phyloP scores from a whole-genome alignment of 2,113 vertebrate species.

The Amphilophus citrinellus region DNA sequence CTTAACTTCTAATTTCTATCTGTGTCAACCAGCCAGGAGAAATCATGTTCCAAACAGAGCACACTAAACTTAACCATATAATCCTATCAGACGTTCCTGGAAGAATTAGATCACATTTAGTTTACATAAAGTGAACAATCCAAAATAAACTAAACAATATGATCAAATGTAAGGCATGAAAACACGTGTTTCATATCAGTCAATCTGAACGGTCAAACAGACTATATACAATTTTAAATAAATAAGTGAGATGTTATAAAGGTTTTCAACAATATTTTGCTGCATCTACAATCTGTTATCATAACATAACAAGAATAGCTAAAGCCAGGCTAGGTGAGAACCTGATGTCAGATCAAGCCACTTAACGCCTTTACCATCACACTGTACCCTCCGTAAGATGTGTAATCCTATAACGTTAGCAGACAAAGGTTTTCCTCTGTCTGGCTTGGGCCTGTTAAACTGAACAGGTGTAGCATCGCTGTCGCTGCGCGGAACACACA shows the following conservation, averaged over 20 bases:
- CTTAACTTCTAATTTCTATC: not conserved
- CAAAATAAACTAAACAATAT: constrained; percentile 19
- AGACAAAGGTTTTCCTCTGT: constrained; percentile 66
- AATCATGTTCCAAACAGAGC: not conserved
- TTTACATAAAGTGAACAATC: not conserved
- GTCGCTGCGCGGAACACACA: not conserved
- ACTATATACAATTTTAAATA: not conserved
- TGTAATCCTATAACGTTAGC: constrained; percentile 61
- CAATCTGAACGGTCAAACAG: not conserved
- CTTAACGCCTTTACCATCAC: constrained; percentile 21
- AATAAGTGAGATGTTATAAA: constrained; percentile 31
- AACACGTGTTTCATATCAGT: not conserved
- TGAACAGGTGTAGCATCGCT: constrained; percentile 60
- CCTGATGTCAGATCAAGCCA: constrained; percentile 18
- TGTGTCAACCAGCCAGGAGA: not conserved
- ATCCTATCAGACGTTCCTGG: constrained; percentile 10
- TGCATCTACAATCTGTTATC: not conserved
- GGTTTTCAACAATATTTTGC: not conserved
- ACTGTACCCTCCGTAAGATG: constrained; percentile 33
- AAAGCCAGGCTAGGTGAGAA: not conserved
- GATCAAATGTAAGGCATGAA: not conserved
- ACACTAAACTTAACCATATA: not conserved
- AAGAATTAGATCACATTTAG: not conserved
- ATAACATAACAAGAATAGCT: not conserved
- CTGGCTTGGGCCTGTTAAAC: constrained; percentile 44